Evolutionary conservation across 2,797 vertebrate genomes (phyloP).

Genomic region (Periophthalmus magnuspinnatus): DNA sequence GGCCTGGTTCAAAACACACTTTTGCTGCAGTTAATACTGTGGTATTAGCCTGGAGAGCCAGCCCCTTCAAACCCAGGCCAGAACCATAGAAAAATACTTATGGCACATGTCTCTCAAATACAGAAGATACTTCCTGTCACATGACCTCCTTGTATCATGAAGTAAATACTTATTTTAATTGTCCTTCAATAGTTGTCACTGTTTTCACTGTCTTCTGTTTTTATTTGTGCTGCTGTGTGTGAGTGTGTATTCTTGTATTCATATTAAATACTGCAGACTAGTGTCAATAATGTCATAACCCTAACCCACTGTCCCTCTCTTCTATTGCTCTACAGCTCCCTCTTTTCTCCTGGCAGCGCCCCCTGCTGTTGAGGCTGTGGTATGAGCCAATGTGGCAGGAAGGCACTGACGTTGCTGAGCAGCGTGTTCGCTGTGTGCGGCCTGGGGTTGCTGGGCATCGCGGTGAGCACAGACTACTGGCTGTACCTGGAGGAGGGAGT

Average conservation of each 20-base stretch:
- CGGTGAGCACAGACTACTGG: conserved; percentile 97
- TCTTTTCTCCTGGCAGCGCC: conserved; percentile 57
- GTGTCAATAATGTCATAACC: neutral
- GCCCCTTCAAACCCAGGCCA: too few species aligned
- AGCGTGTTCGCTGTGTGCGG: conserved; percentile 91
- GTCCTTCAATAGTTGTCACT: too few species aligned
- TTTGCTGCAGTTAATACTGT: too few species aligned
- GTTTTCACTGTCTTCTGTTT: too few species aligned
- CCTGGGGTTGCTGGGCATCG: conserved; percentile 91
- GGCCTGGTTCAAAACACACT: too few species aligned
- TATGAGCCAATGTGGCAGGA: conserved; percentile 93
- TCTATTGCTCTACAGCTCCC: conserved; percentile 37
- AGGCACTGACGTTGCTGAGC: conserved; percentile 93
- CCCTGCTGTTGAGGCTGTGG: conserved; percentile 73
- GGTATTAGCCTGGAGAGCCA: too few species aligned
- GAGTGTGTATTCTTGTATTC: too few species aligned
- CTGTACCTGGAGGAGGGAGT: conserved; percentile 95
- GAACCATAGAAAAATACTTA: neutral
- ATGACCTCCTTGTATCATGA: too few species aligned
- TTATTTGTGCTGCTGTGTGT: too few species aligned
- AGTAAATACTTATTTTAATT: neutral
- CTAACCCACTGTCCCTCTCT: neutral
- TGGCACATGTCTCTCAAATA: too few species aligned
- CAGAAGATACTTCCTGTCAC: too few species aligned
- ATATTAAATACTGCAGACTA: too few species aligned